phyloP scores from a whole-genome alignment of 2,888 invertebrate species.

The Dastarcus helophoroides region DNA sequence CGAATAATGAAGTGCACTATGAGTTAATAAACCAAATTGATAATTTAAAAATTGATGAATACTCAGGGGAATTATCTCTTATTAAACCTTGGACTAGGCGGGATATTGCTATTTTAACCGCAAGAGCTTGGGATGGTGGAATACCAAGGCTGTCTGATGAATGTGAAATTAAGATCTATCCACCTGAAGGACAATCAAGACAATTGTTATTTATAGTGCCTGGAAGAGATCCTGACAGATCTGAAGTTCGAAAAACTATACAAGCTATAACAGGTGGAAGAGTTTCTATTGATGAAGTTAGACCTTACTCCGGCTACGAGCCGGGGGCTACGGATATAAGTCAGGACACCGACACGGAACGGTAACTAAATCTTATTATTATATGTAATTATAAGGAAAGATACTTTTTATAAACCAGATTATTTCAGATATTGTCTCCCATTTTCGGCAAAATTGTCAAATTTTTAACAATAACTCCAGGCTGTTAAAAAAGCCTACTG shows the following conservation, averaged over 20 bases:
- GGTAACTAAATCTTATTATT: constrained; percentile 37
- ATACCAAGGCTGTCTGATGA: constrained; percentile 64
- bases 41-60: constrained; percentile 62
- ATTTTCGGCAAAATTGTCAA: background rate
- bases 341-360: constrained; percentile 43
- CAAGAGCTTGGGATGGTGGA: constrained; percentile 76
- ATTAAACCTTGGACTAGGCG: constrained; percentile 6
- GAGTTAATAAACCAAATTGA: constrained; percentile 67
- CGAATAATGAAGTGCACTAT: constrained; percentile 78
- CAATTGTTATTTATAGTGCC: constrained; percentile 76
- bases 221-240: constrained; percentile 60
- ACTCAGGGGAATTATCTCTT: constrained; percentile 58
- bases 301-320: constrained; percentile 50
- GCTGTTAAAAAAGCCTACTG: too few species aligned
- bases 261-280: constrained; percentile 69
- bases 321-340: constrained; percentile 44
- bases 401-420: constrained; percentile 1
- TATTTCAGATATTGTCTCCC: background rate
- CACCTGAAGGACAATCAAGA: constrained; percentile 62
- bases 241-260: constrained; percentile 62
- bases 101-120: constrained; percentile 19
- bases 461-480: too few species aligned
- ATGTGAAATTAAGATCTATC: constrained; percentile 64
- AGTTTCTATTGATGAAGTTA: constrained; percentile 63
- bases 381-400: too few species aligned